Evolutionary conservation across 2,888 invertebrate genomes (phyloP).

Genomic region (Muschampia plurimacula): DNA sequence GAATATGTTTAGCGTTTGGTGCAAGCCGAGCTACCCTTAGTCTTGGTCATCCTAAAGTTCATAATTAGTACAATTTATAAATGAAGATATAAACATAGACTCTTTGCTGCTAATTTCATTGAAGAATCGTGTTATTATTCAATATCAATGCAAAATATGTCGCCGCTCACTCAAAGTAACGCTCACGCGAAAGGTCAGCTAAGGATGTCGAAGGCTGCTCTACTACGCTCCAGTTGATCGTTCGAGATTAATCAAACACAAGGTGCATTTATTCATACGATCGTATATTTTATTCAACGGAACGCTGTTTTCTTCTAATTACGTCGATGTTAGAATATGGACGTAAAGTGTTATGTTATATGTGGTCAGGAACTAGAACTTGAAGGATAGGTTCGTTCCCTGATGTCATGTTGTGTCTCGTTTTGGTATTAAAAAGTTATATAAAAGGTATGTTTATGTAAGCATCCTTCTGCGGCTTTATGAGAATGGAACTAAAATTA

Average conservation of each 20-base stretch:
- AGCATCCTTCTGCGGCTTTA: not conserved
- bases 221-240: conserved; percentile 59
- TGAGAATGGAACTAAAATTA: too few relatives aligned
- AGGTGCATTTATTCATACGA: conserved; percentile 28
- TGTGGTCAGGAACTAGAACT: conserved; percentile 25
- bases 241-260: conserved; percentile 31
- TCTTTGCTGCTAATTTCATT: not conserved
- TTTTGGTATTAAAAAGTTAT: not conserved
- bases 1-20: too few relatives aligned
- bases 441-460: not conserved
- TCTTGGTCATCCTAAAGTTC: too few relatives aligned
- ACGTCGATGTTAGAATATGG: conserved; percentile 27
- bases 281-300: conserved; percentile 43
- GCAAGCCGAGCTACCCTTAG: too few relatives aligned
- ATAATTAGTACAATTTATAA: too few relatives aligned
- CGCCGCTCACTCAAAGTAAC: conserved; percentile 55
- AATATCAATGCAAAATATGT: conserved; percentile 56
- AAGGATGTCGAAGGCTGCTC: conserved; percentile 52
- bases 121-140: conserved; percentile 25
- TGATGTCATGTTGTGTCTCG: conserved; percentile 3
- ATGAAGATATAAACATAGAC: too few relatives aligned
- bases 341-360: conserved; percentile 22
- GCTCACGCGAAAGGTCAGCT: conserved; percentile 48
- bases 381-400: not conserved
- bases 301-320: conserved; percentile 49